Evolutionary conservation across 2,797 vertebrate genomes (phyloP).

Genomic region (Trichosurus vulpecula): DNA sequence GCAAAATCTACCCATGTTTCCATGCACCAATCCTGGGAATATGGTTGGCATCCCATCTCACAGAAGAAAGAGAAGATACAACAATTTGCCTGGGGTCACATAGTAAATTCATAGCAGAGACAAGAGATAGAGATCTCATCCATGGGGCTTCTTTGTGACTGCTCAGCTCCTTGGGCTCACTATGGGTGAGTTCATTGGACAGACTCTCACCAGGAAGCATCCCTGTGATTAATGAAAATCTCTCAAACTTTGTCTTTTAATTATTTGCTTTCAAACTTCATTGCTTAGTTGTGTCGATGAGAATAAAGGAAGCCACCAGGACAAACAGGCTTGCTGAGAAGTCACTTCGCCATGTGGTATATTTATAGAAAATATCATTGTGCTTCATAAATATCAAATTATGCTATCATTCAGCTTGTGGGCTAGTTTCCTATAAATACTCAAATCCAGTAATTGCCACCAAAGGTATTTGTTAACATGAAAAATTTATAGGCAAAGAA

Average conservation of each 20-base stretch:
- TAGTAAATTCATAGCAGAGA: background rate
- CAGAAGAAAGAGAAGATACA: background rate
- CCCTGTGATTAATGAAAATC: constrained; percentile 5
- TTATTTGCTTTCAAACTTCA: constrained; percentile 5
- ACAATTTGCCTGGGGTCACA: background rate
- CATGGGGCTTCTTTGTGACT: background rate
- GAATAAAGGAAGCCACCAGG: constrained; percentile 2
- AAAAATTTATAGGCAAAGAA: constrained; percentile 20
- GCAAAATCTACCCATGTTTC: background rate
- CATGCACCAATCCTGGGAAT: background rate
- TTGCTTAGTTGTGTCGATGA: background rate
- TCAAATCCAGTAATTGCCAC: constrained; percentile 13
- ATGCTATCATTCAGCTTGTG: constrained; percentile 7
- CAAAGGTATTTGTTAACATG: constrained; percentile 18
- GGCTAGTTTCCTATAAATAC: constrained; percentile 18
- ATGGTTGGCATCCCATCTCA: background rate
- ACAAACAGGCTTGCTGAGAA: constrained; percentile 6
- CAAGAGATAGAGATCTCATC: background rate
- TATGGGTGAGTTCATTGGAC: background rate
- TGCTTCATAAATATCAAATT: constrained; percentile 22
- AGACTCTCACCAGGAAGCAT: background rate
- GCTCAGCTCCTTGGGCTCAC: background rate
- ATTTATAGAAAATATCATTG: constrained; percentile 22
- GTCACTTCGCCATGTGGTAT: background rate
- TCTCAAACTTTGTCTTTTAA: constrained; percentile 8